Percentiles rank a stretch among this genome's conserved stretches.
phyloP scores from a whole-genome alignment of 1,140 invertebrate species.

The Bombus pascuorum region DNA sequence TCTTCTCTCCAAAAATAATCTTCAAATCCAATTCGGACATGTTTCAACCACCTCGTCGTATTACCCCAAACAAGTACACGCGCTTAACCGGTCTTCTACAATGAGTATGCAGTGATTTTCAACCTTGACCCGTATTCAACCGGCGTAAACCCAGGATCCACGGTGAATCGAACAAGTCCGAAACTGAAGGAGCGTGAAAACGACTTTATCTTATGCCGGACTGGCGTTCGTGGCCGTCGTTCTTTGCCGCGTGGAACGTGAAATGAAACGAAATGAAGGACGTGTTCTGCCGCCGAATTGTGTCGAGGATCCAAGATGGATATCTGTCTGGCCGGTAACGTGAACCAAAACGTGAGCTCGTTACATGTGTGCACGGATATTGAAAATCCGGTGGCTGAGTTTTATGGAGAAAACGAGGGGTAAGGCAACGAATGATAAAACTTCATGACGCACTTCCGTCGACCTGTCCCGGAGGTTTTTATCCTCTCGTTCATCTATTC shows the following conservation, averaged over 20 bases:
- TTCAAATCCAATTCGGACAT: not conserved
- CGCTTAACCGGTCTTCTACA: conserved; percentile 4
- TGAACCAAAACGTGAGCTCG: conserved; percentile 30
- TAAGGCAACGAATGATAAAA: not conserved
- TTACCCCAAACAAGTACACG: not conserved
- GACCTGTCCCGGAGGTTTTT: conserved; percentile 6
- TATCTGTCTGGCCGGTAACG: conserved; percentile 34
- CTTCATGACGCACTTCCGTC: conserved; percentile 8
- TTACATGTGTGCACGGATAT: not conserved
- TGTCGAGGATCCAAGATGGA: conserved; percentile 74
- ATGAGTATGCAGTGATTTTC: conserved; percentile 64
- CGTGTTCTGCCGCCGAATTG: conserved; percentile 71
- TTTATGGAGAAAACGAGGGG: not conserved
- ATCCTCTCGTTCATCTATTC: not conserved
- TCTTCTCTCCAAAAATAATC: not conserved
- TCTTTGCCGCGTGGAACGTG: conserved; percentile 60
- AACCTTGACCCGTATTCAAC: conserved; percentile 76
- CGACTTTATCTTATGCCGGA: conserved; percentile 40
- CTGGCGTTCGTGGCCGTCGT: not conserved
- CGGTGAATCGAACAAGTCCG: conserved; percentile 54
- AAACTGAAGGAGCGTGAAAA: conserved; percentile 50
- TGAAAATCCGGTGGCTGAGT: not conserved
- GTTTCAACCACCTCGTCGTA: not conserved
- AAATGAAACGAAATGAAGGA: conserved; percentile 74
- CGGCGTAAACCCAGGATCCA: conserved; percentile 65